Evolutionary conservation across 2,888 invertebrate genomes (phyloP).

Genomic region (Sepiola atlantica): DNA sequence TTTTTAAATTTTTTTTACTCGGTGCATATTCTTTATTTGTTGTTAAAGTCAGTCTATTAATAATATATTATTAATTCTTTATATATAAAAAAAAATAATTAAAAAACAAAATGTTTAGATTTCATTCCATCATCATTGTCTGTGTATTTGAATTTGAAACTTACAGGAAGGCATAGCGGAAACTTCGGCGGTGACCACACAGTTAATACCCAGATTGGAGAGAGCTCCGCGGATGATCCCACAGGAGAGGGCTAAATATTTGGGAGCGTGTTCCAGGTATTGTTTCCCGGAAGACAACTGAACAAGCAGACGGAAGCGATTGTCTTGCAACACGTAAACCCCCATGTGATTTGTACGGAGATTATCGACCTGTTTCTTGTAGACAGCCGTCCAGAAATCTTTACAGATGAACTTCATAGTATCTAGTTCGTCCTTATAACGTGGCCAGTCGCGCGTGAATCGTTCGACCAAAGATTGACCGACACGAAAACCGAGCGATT

Average conservation of each 20-base stretch:
- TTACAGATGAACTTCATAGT: slow-evolving; percentile 99
- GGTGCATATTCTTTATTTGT: too few relatives aligned
- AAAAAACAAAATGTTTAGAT: too few relatives aligned
- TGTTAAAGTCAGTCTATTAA: too few relatives aligned
- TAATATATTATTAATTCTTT: too few relatives aligned
- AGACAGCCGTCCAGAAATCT: slow-evolving; percentile 98
- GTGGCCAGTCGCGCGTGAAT: slow-evolving; percentile 90
- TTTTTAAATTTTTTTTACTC: too few relatives aligned
- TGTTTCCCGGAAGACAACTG: slow-evolving; percentile 92
- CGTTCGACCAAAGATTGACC: slow-evolving; percentile 79
- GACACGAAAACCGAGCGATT: slow-evolving; percentile 78
- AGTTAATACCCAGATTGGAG: slow-evolving; percentile 93
- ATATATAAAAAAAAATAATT: too few relatives aligned
- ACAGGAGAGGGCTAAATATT: slow-evolving; percentile 91
- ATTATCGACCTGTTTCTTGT: slow-evolving; percentile 98
- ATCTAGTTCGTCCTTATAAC: slow-evolving; percentile 97
- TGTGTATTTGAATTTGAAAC: slow-evolving; percentile 53
- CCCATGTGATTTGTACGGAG: slow-evolving; percentile 97
- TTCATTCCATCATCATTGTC: not conserved
- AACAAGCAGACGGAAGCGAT: slow-evolving; percentile 91
- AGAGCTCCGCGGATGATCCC: slow-evolving; percentile 95
- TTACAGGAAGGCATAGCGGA: slow-evolving; percentile 86
- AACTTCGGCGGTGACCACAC: slow-evolving; percentile 95
- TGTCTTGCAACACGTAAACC: slow-evolving; percentile 97
- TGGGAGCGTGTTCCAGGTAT: slow-evolving; percentile 91